Evolutionary conservation across 2,797 vertebrate genomes (phyloP).

Genomic region (Catharus ustulatus): DNA sequence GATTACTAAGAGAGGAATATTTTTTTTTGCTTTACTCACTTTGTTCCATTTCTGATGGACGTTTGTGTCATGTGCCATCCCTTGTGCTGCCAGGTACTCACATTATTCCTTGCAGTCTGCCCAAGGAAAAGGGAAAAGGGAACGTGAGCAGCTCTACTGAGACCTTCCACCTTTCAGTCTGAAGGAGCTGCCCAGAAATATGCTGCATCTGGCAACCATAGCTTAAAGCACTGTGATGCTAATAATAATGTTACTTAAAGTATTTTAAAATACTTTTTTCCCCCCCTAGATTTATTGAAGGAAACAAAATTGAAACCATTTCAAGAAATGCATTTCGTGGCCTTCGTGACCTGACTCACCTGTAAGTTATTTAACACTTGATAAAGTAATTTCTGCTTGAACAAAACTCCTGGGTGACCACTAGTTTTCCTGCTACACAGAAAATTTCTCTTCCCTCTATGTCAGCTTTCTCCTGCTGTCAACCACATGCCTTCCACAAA

Average conservation of each 20-base stretch:
- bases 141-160: background rate
- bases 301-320: conserved; percentile 93
- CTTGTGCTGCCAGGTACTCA: background rate
- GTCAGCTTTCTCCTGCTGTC: background rate
- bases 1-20: background rate
- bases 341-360: conserved; percentile 94
- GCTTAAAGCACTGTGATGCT: background rate
- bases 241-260: background rate
- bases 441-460: background rate
- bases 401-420: background rate
- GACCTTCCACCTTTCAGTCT: background rate
- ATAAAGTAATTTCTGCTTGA: background rate
- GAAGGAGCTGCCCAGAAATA: background rate
- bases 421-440: background rate
- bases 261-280: background rate
- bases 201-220: background rate
- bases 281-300: conserved; percentile 91
- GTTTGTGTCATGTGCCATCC: background rate
- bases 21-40: background rate
- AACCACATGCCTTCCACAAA: background rate
- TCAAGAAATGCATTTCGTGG: conserved; percentile 94
- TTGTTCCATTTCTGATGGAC: background rate
- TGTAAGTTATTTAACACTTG: conserved; percentile 82
- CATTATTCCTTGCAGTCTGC: background rate
- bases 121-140: background rate